These are phyloP conservation scores for Xerus rutilus DNA, from an alignment of 2,797 vertebrate genomes.

Conservation along the genomic window DNA sequence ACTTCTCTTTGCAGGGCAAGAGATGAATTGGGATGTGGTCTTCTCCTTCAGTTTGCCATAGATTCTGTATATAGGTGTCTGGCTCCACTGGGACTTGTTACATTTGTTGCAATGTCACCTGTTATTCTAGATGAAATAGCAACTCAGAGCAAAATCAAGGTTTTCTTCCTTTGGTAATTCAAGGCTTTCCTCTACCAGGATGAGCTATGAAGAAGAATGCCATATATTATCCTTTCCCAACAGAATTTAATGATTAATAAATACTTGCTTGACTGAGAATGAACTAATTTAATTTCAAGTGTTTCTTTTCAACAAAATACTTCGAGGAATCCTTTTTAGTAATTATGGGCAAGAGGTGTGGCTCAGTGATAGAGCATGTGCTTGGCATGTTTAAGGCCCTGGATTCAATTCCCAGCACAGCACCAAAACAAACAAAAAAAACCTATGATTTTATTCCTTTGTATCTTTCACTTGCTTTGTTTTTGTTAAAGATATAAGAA, in stretches of 20 bases:
- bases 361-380: not conserved
- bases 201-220: not conserved
- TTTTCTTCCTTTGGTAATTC: not conserved
- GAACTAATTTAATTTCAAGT: constrained; percentile 20
- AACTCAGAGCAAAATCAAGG: not conserved
- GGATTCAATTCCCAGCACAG: not conserved
- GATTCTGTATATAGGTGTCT: not conserved
- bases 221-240: not conserved
- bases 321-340: not conserved
- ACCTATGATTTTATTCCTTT: not conserved
- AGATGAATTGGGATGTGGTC: not conserved
- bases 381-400: not conserved
- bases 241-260: constrained; percentile 37
- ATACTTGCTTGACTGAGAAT: not conserved
- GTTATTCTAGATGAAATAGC: not conserved
- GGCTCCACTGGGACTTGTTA: not conserved
- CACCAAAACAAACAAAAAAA: not conserved
- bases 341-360: not conserved
- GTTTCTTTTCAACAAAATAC: constrained; percentile 39
- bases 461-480: not conserved
- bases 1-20: not conserved
- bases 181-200: not conserved
- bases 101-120: not conserved
- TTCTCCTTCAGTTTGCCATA: not conserved
- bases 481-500: constrained; percentile 12